These are phyloP conservation scores for Frankliniella intonsa DNA, from an alignment of 2,888 invertebrate species.

Conservation along the genomic window DNA sequence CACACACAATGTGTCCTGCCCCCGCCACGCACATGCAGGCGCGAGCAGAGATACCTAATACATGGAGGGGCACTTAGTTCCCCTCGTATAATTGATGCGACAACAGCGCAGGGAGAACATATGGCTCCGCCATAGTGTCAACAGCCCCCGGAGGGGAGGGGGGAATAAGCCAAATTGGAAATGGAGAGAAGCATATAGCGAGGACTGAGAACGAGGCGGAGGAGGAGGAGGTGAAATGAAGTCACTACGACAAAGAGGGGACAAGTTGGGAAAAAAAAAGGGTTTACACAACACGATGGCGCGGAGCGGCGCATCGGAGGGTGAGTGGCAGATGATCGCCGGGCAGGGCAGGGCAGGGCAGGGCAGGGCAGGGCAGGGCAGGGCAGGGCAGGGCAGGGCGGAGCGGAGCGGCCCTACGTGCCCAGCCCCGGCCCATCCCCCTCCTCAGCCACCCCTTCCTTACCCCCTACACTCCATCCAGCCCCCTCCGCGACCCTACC, in stretches of 20 bases:
- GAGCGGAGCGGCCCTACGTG: no score
- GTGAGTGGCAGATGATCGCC: not conserved
- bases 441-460: no score
- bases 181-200: not conserved
- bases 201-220: not conserved
- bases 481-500: not conserved
- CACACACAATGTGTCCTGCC: not conserved
- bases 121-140: conserved; percentile 6
- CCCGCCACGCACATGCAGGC: not conserved
- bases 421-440: no score
- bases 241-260: no score
- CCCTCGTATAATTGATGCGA: not conserved
- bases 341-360: not conserved
- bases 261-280: no score
- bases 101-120: not conserved
- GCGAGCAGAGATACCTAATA: not conserved
- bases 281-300: not conserved
- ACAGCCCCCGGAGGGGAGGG: not conserved
- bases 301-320: not conserved
- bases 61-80: conserved; percentile 15
- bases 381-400: no score
- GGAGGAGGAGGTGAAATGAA: no score
- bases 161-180: not conserved
- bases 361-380: no score
- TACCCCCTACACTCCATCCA: no score